Base-by-base conservation (phyloP, 2,113 vertebrate genomes). In the Tetrax tetrax region DNA sequence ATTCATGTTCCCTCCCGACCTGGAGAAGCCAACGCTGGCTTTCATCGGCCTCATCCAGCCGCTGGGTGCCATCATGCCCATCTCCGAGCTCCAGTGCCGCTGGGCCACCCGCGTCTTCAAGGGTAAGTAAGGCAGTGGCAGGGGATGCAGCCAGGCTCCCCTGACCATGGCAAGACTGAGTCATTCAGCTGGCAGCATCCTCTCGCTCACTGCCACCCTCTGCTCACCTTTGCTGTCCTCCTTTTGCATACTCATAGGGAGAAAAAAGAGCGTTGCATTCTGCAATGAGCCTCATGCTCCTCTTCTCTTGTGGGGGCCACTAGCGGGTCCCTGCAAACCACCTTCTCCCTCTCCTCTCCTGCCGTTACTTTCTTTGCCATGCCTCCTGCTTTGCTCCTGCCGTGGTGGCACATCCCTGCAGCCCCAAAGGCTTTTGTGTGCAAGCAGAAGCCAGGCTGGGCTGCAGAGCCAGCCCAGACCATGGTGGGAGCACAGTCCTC, bases 1-100 rank as follows among this genome's bases (percentile, higher is more conserved):
- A 95, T 98, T 57, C 12, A 3, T 99, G 76, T 99, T 99, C 54
- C 98, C 98, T 6, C 97, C 98, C 4, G 95, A 98, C 24, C 93
- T 99, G 48, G 97, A 98, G 93, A 98, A 91, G 35, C 98, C 99
- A 0, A 99, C 99, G 0, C 53, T 56, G 54, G 54, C 54, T 56
- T 56, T 56, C 29, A 56, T 56, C 6, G 53, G 53, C 53, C 53
- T 31, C 53, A 56, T 29, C 28, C 28, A 56, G 53, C 53, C 53
- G 16, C 8, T 56, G 31, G 54, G 54, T 31, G 17, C 54, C 18
- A 12, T 56, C 29, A 56, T 56, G 54, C 54, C 54, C 54, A 56
- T 56, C 29, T 56, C 54, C 18, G 54, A 56, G 54, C 54, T 56
- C 54, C 54, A 56, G 29, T 56, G 54, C 31, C 54, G 54, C 54